Conservation (phyloP, 2,797 vertebrate species). For the Holocentrus rufus region DNA sequence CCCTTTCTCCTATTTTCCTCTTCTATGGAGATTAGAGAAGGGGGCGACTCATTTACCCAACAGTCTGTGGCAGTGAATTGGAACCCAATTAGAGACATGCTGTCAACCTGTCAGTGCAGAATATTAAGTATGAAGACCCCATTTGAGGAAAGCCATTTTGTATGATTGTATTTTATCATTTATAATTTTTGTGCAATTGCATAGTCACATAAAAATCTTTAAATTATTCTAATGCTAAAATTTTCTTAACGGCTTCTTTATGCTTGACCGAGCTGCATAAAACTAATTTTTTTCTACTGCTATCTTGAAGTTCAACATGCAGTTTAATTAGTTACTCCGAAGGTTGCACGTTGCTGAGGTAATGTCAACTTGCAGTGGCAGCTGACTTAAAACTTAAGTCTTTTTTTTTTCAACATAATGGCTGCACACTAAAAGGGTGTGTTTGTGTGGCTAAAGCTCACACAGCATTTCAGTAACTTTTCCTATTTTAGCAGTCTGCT, state of each 20-base stretch:
- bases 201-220: too few relatives aligned
- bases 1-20: slow-evolving; percentile 60
- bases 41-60: slow-evolving; percentile 61
- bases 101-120: slow-evolving; percentile 58
- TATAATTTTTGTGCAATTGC: too few relatives aligned
- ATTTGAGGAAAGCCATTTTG: neutral
- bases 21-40: slow-evolving; percentile 62
- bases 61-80: slow-evolving; percentile 62
- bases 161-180: too few relatives aligned
- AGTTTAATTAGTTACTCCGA: neutral
- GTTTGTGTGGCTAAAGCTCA: too few relatives aligned
- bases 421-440: too few relatives aligned
- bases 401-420: too few relatives aligned
- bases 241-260: too few relatives aligned
- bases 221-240: too few relatives aligned
- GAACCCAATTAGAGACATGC: slow-evolving; percentile 66
- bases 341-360: neutral
- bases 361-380: too few relatives aligned
- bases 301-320: neutral
- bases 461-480: too few relatives aligned
- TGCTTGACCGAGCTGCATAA: neutral
- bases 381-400: too few relatives aligned
- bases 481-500: too few relatives aligned
- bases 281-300: neutral
- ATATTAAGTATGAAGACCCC: slow-evolving; percentile 20